Conservation (phyloP, 2,888 invertebrate genomes). For the Phrixothrix hirtus region DNA sequence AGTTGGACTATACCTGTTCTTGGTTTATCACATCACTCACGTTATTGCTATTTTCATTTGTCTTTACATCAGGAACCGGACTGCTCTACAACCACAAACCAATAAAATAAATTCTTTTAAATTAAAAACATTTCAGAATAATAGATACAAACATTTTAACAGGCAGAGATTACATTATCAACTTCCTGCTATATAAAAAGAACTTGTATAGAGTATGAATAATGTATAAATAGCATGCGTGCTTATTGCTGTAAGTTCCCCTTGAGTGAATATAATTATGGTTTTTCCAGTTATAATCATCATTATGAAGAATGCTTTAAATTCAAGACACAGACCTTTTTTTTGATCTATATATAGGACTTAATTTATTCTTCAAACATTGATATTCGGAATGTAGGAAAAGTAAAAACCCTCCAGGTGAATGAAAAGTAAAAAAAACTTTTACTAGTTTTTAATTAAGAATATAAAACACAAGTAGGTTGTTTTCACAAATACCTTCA, state of each 20-base stretch:
- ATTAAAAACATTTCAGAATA: not conserved
- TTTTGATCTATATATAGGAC: no score
- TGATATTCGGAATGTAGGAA: not conserved
- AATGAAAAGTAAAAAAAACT: not conserved
- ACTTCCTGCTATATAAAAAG: conserved; percentile 3
- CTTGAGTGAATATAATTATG: no score
- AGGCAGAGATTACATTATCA: conserved; percentile 9
- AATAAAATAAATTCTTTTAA: conserved; percentile 1
- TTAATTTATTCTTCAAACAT: no score
- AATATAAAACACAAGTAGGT: not conserved
- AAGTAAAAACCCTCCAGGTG: not conserved
- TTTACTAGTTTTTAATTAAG: no score
- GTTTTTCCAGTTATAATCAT: not conserved
- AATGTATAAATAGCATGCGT: not conserved
- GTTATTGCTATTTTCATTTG: conserved; percentile 10
- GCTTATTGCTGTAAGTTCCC: no score
- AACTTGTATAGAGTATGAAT: not conserved
- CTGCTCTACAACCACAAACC: conserved; percentile 27
- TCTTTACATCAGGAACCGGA: conserved; percentile 22
- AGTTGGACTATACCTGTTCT: conserved; percentile 30
- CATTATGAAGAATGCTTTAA: not conserved
- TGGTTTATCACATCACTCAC: conserved; percentile 20
- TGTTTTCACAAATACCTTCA: not conserved
- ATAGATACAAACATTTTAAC: not conserved
- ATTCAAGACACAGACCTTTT: no score